Base-by-base conservation (phyloP, 2,113 vertebrate genomes). In the Oxygymnocypris stewartii region DNA sequence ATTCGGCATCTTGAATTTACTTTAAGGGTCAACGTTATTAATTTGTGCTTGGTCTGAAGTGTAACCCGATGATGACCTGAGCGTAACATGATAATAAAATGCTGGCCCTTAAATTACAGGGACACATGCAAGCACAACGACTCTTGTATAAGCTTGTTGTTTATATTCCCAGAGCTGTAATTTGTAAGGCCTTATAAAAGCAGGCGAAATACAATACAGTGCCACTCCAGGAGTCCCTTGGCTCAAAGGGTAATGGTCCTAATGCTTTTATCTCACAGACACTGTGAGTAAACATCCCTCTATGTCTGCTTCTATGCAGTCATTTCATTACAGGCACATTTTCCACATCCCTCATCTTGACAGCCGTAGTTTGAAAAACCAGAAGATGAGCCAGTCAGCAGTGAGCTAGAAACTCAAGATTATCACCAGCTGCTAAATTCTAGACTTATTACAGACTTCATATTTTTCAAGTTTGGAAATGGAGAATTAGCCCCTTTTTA, bases 241-340 rank as follows among this genome's bases (percentile, higher is more conserved):
- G 76, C 87, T 83, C 40, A 73, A 69, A 83, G 47, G 51, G 89
- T 88, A 91, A 91, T 91, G 88, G 86, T 87, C 86, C 86, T 90
- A 90, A 88, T 90, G 88, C 91, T 90, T 92, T 90, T 91, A 91
- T 90, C 90, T 91, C 75, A 57, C 85, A 90, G 89, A 91, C 84
- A 49, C 85, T 85, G 85, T 75, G 84, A 85, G 85, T 86, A 89
- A 90, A 91, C 90, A 88, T 84, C 44, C 47, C 84, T 75, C 88
- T 69, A 61, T 63, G 71, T 90, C 88, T 86, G 88, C 79, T 85
- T 85, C 87, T 76, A 89, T 82, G 54, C 79, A 40, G 87, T 85
- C 88, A 89, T 90, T 91, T 90, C 84, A 91, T 90, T 90, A 90
- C 78, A 44, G n/a, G 54, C 89, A 83, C 87, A 87, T 87, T 90